Base-by-base conservation (phyloP, 2,113 vertebrate genomes). In the Ochotona curzoniae region DNA sequence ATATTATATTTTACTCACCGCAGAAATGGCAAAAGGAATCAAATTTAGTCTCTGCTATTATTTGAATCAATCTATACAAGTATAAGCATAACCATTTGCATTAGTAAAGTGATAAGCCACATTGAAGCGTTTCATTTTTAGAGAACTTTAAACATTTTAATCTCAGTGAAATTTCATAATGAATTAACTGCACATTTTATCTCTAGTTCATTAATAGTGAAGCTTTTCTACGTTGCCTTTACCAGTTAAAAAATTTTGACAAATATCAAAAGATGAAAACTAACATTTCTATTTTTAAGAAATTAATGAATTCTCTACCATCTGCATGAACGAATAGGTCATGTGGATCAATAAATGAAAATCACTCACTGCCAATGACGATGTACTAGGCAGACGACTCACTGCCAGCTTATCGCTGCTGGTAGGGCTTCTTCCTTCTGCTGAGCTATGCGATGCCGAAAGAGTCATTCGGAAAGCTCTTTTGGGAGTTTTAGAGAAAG, bases 401-500 rank as follows among this genome's bases (percentile, higher is more conserved):
- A 98, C 97, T 11, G 96, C 30, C 25, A 66, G 98, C 79, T 97
- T 96, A 78, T 98, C 99, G 30, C 12, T 97, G 7, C 97, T 96
- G 7, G 98, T 90, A 90, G 98, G 98, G 83, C 98, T 99, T 95
- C 98, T 98, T 89, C 99, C 98, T 51, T 99, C 99, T 1, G 97
- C 97, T 12, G 98, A 98, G 44, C 97, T 98, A 38, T 98, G 99
- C 66, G 97, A 91, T 0, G 98, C 97, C 98, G 99, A 97, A 74
- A 99, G 98, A 38, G 99, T 99, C 96, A 99, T 98, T 96, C 99
- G 99, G 15, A 99, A 98, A 38, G 98, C 99, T 97, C 99, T 98
- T 97, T 99, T 99, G 0, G 99, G 99, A 3, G 99, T 99, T 98
- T 99, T 99, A 1, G 99, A 99, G 97, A 99, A 99, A 23, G 99